Evolutionary conservation across 2,888 invertebrate species (phyloP).

Genomic region (Hedya salicella): DNA sequence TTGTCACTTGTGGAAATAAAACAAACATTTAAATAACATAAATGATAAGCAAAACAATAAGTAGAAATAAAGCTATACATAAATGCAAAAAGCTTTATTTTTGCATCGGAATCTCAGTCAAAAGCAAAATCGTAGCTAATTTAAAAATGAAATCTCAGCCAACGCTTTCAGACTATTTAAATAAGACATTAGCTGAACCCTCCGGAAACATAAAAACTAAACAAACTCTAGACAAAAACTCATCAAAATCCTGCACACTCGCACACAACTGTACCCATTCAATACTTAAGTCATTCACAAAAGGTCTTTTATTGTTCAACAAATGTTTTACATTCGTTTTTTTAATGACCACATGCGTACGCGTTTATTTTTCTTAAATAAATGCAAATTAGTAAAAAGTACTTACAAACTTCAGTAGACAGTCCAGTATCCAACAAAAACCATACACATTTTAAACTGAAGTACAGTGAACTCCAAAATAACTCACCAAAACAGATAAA

Average conservation of each 20-base stretch:
- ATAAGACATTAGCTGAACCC: constrained; percentile 38
- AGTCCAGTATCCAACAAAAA: background rate
- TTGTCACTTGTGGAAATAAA: no score
- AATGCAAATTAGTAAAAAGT: background rate
- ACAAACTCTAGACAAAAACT: constrained; percentile 45
- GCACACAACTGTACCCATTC: constrained; percentile 39
- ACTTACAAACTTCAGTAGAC: background rate
- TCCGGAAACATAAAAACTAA: constrained; percentile 42
- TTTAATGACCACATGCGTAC: constrained; percentile 3
- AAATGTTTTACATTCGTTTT: background rate
- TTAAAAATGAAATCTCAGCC: background rate
- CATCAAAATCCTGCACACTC: constrained; percentile 48
- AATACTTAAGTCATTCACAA: background rate
- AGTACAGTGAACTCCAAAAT: no score
- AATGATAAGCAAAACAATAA: no score
- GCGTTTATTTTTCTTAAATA: background rate
- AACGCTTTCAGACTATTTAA: background rate
- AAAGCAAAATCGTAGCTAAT: background rate
- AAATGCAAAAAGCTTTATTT: no score
- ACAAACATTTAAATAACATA: no score
- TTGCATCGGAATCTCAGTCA: background rate
- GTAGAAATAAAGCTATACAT: no score
- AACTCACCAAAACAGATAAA: background rate
- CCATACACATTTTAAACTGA: no score
- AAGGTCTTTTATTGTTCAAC: background rate